Base-by-base conservation (phyloP, 2,888 invertebrate genomes). In the Epistrophella euchroma region DNA sequence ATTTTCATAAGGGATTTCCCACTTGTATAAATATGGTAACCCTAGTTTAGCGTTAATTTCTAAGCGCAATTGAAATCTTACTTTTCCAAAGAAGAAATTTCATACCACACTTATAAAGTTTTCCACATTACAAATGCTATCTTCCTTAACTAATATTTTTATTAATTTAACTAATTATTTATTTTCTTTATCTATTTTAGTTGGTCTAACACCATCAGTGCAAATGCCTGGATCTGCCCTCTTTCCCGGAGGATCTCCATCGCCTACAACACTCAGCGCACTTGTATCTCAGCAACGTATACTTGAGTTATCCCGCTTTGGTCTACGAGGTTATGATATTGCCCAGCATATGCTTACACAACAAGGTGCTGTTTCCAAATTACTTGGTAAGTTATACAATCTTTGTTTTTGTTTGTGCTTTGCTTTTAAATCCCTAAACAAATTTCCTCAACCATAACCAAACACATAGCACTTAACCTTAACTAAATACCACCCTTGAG, bases 251-350 rank as follows among this genome's bases (percentile, higher is more conserved):
- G 89, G 91, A 88, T 91, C 91, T 62, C 93, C 93, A 56, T 93
- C 94, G 82, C 92, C 92, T n/a, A 94, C 94, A 70, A 96, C 96
- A 19, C 93, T 96, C 77, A 96, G 96, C 45, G 95, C 96, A 3
- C 93, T 96, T 88, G 95, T 96, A 88, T 96, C 96, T 2, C 91
- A 92, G 81, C 91, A 92, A 77, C 91, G 91, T 71, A 89, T 92
- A 47, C 85, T 92, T 74, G 91, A 92, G 84, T 89, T 92, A 80
- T 92, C 91, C 28, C 91, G 92, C 62, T 92, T 92, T 77, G 92
- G 92, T 66, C 88, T 92, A 71, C 90, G 91, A 6, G 91, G 92
- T 76, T 92, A 92, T 81, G 92, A 92, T 72, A 92, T 92, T 66
- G 91, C 91, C 66, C 91, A 92, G 76, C 91, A 92, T 85, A 92